Evolutionary conservation across 2,797 vertebrate species (phyloP).

Genomic region (Morus bassanus): DNA sequence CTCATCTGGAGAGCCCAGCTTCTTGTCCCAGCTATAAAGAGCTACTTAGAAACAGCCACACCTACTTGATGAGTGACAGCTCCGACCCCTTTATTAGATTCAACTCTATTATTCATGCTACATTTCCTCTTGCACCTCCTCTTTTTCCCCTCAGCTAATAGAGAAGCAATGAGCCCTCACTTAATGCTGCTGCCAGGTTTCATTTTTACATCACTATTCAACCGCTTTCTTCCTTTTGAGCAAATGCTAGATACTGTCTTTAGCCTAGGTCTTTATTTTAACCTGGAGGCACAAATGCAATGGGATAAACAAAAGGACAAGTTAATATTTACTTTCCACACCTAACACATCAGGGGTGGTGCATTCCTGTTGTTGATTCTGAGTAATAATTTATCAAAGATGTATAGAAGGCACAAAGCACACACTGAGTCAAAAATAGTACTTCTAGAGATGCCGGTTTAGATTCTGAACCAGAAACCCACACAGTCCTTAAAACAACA

Average conservation of each 20-base stretch:
- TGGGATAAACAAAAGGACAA: neutral
- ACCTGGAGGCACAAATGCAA: neutral
- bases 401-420: neutral
- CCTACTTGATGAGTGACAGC: neutral
- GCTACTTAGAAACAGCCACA: neutral
- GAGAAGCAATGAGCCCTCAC: neutral
- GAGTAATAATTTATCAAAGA: neutral
- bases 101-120: neutral
- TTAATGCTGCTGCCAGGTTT: neutral
- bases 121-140: neutral
- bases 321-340: neutral
- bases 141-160: neutral
- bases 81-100: neutral
- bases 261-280: neutral
- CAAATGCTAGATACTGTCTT: neutral
- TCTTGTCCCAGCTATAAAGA: neutral
- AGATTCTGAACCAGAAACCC: neutral
- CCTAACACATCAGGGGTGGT: neutral
- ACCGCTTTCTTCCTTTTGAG: neutral
- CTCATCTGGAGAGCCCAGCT: neutral
- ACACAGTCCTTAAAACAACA: neutral
- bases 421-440: neutral
- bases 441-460: neutral
- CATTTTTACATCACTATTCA: neutral
- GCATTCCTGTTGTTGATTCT: neutral